A percentile compares a stretch with the other conserved stretches of the same genome.
Evolutionary conservation across 2,797 vertebrate species (phyloP).

Genomic region (Chanos chanos): DNA sequence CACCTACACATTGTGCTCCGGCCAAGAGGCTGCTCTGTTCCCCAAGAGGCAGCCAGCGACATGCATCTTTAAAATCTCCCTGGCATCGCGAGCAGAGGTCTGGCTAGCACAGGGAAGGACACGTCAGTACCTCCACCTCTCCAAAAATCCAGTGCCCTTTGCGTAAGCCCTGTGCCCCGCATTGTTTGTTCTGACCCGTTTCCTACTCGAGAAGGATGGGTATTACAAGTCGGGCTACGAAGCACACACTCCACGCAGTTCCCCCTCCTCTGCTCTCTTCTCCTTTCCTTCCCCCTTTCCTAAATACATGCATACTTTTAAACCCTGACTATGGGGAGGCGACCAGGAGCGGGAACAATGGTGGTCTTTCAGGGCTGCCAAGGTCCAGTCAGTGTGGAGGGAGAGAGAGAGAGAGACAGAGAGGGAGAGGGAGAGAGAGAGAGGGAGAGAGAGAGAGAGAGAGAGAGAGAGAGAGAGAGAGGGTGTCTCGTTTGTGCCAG

Average conservation of each 20-base stretch:
- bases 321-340: slow-evolving; percentile 69
- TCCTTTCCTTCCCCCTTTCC: slow-evolving; percentile 62
- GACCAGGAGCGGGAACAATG: slow-evolving; percentile 79
- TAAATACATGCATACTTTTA: slow-evolving; percentile 79
- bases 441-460: too few relatives aligned
- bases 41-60: slow-evolving; percentile 20
- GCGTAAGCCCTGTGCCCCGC: slow-evolving; percentile 35
- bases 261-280: slow-evolving; percentile 51
- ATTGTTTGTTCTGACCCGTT: slow-evolving; percentile 36
- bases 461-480: not conserved
- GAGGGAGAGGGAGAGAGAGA: too few relatives aligned
- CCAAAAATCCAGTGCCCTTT: slow-evolving; percentile 29
- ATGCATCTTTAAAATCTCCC: slow-evolving; percentile 50
- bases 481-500: not conserved
- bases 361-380: slow-evolving; percentile 75
- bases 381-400: slow-evolving; percentile 53
- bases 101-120: slow-evolving; percentile 28
- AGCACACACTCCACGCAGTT: slow-evolving; percentile 45
- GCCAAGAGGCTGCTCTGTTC: slow-evolving; percentile 41
- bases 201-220: slow-evolving; percentile 50
- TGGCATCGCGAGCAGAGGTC: not conserved
- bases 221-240: slow-evolving; percentile 54
- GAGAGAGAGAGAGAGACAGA: slow-evolving; percentile 43
- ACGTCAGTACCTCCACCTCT: not conserved
- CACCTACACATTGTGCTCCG: slow-evolving; percentile 57